Evolutionary conservation across 2,113 vertebrate species (phyloP), one percentile per base, ranked within the genome.

Genomic region (Neomonachus schauinslandi): DNA sequence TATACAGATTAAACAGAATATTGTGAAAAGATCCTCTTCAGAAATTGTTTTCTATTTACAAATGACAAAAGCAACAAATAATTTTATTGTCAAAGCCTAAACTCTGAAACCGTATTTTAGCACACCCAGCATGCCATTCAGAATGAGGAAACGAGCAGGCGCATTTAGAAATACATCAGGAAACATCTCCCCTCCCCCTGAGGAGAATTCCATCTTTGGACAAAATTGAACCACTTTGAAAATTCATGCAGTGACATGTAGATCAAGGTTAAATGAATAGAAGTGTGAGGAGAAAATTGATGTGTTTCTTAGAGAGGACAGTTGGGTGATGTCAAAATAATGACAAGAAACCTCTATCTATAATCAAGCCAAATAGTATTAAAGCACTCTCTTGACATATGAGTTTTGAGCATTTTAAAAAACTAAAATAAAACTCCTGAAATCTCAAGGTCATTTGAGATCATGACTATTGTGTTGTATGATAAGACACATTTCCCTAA

Each of bases 211-310:
- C 82, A 8, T 33, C 42, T 42, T 89, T 71, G 77, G 84, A 69
- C 22, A 42, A 90, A 89, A 93, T 69, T n/a, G 49, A 71, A 51
- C 74, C 19, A 69, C 82, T 94, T 76, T 93, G 59, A 96, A 97
- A 92, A 72, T 88, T 7, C 46, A 39, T 76, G 13, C 42, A 67
- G 31, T 87, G 65, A 53, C 57, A 89, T 67, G 28, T 57, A 79
- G 55, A 76, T 87, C 13, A 65, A 95, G n/a, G 39, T 74, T 84
- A 96, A 94, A 7, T 51, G 71, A 96, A 69, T 15, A 67, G 59
- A 88, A 79, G 2, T 55, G 71, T 57, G n/a, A 95, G 72, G 55
- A 85, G 46, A 84, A 84, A 96, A 82, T 16, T n/a, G 28, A 86
- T 89, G 8, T 51, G 22, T 16, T 63, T 13, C 59, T 79, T n/a